Conservation (phyloP, 64 coral and sea anemone species). For the Porites australiensis region DNA sequence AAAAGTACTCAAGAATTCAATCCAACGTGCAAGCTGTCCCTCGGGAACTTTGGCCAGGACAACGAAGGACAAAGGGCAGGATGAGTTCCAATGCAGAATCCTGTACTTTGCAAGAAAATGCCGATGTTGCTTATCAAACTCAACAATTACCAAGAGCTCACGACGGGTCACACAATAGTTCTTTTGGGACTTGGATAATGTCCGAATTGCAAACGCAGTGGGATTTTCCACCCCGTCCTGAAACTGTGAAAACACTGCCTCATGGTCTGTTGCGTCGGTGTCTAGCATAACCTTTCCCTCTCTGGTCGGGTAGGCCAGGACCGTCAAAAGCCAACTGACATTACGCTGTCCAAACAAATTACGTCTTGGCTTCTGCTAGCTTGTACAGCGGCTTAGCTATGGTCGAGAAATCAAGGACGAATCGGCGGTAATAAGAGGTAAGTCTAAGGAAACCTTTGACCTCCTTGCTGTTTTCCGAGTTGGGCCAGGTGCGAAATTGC, state of each 20-base stretch:
- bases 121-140: neutral
- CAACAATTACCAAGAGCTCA: neutral
- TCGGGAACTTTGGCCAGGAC: conserved; percentile 30
- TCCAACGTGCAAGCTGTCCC: conserved; percentile 15
- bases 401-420: neutral
- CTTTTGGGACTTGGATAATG: conserved; percentile 9
- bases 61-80: conserved; percentile 12
- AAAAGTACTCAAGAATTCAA: conserved; percentile 1
- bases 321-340: neutral
- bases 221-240: conserved; percentile 34
- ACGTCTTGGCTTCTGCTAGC: neutral
- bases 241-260: conserved; percentile 23
- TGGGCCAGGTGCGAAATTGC: conserved; percentile 18
- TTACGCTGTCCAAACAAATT: conserved; percentile 18
- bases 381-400: neutral
- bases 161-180: conserved; percentile 29
- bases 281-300: conserved; percentile 21
- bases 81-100: neutral
- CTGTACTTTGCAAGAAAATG: conserved; percentile 16
- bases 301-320: neutral
- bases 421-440: conserved; percentile 20
- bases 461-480: neutral
- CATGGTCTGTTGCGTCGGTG: conserved; percentile 29
- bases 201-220: conserved; percentile 6
- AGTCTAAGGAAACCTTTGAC: conserved; percentile 14